phyloP scores from a whole-genome alignment of 2,113 vertebrate species.

The Chrysochloris asiatica region DNA sequence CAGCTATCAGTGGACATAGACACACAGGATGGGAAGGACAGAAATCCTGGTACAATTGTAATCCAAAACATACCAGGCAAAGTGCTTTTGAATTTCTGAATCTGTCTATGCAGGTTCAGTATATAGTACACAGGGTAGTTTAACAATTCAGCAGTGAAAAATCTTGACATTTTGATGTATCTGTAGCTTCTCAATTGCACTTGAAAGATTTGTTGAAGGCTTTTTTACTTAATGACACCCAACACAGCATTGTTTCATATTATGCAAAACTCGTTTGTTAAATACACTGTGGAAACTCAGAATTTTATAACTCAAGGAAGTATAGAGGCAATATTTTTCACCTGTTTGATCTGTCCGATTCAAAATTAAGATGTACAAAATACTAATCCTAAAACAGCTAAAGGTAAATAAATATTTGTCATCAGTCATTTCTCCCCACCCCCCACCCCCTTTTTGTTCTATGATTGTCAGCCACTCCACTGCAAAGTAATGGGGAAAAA shows the following conservation, averaged over 20 bases:
- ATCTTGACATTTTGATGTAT: conserved; percentile 52
- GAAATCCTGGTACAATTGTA: not conserved
- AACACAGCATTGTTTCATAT: conserved; percentile 65
- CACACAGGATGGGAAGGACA: not conserved
- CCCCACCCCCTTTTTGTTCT: not conserved
- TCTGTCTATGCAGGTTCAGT: conserved; percentile 27
- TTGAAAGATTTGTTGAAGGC: conserved; percentile 58
- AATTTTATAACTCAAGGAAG: conserved; percentile 41
- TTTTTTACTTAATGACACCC: conserved; percentile 61
- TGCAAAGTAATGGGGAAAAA: not conserved
- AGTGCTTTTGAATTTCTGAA: conserved; percentile 18
- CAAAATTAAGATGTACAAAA: conserved; percentile 60
- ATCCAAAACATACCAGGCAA: not conserved
- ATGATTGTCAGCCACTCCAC: conserved; percentile 46
- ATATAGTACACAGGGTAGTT: not conserved
- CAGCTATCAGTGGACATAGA: not conserved
- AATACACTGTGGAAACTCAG: conserved; percentile 44
- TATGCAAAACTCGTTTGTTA: conserved; percentile 72
- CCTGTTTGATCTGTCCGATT: not conserved
- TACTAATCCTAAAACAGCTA: not conserved
- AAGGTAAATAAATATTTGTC: conserved; percentile 20
- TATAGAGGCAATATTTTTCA: not conserved
- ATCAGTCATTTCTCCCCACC: not conserved
- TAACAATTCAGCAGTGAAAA: conserved; percentile 41
- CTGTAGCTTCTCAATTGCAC: conserved; percentile 45